phyloP scores from a whole-genome alignment of 2,797 vertebrate species.

The Melanotaenia pygmaea region DNA sequence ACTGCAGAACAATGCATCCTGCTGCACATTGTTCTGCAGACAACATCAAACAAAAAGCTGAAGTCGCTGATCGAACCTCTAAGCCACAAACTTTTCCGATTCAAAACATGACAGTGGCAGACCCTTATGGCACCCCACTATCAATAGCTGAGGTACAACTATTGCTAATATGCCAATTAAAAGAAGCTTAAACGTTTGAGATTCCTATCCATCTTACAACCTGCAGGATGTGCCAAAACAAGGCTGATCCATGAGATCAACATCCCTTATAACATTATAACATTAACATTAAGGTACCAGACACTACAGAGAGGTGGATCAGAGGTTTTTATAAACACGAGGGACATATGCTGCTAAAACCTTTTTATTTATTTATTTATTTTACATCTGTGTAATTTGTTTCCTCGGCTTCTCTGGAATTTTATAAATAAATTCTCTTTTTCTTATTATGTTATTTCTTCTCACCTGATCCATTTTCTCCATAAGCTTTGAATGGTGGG shows the following conservation, averaged over 20 bases:
- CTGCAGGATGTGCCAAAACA: neutral
- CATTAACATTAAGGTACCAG: neutral
- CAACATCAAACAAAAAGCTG: too few relatives aligned
- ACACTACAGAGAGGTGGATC: neutral
- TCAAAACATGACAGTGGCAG: neutral
- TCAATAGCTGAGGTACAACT: neutral
- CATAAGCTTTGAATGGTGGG: constrained; percentile 94
- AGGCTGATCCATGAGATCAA: neutral
- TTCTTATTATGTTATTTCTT: neutral
- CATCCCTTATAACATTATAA: neutral
- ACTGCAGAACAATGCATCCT: neutral
- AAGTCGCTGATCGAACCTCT: too few relatives aligned
- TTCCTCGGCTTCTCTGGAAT: neutral
- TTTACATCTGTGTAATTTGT: neutral
- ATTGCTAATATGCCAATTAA: too few relatives aligned
- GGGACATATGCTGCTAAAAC: neutral
- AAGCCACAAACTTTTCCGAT: neutral
- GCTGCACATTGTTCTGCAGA: too few relatives aligned
- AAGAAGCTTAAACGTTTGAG: neutral
- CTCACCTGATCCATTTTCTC: constrained; percentile 95
- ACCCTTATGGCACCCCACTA: too few relatives aligned
- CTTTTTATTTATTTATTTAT: too few relatives aligned
- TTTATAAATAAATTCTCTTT: neutral
- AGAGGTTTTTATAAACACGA: neutral
- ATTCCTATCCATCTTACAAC: neutral